Conservation (phyloP, 2,113 vertebrate genomes). For the Elachura formosa region DNA sequence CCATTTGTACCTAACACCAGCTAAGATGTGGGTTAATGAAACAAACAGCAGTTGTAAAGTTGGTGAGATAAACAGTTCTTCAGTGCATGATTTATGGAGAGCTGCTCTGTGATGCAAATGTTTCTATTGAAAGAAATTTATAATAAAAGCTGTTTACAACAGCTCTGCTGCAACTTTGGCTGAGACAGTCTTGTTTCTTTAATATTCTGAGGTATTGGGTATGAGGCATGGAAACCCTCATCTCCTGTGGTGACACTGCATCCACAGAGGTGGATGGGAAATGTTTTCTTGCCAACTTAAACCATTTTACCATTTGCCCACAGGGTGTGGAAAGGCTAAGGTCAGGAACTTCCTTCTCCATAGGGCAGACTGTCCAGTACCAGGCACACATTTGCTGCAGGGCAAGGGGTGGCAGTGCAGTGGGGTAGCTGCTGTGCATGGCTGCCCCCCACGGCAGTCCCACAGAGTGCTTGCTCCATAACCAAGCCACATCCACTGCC, state of each 20-base stretch:
- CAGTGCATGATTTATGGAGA: neutral
- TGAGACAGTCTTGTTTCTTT: neutral
- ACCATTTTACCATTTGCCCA: neutral
- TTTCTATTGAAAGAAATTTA: neutral
- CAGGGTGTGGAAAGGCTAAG: neutral
- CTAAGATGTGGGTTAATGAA: neutral
- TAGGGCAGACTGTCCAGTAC: neutral
- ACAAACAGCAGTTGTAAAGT: neutral
- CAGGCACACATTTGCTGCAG: accelerated
- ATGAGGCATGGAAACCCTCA: neutral
- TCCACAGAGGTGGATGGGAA: neutral
- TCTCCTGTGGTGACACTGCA: accelerated
- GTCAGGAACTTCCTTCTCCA: neutral
- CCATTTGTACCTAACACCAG: neutral
- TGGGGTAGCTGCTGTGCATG: neutral
- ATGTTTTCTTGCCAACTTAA: neutral
- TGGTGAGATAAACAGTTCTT: constrained; percentile 4
- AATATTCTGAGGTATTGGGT: neutral
- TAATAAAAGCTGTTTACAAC: neutral
- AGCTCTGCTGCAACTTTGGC: neutral
- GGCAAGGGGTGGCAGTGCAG: accelerated
- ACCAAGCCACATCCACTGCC: neutral
- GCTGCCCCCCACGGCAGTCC: neutral
- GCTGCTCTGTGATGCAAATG: neutral
- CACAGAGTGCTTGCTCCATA: accelerated